phyloP scores from a whole-genome alignment of 2,797 vertebrate species.

The Octomys mimax region DNA sequence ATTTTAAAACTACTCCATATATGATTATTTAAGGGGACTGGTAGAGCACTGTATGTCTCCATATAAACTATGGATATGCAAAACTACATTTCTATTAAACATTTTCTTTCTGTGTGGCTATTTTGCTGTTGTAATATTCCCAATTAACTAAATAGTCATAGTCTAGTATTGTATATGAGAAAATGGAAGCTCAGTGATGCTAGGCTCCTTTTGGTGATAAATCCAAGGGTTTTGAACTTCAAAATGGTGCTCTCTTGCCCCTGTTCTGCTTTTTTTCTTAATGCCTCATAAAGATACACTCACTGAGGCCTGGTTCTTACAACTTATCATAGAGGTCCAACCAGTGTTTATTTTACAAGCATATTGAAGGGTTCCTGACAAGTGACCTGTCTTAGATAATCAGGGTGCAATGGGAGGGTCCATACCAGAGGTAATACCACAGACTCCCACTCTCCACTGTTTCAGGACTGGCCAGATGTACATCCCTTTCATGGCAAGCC shows the following conservation, averaged over 20 bases:
- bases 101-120: neutral
- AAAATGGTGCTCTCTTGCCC: neutral
- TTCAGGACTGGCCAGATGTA: constrained; percentile 26
- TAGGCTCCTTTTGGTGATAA: neutral
- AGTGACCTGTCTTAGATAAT: neutral
- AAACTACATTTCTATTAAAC: neutral
- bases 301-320: neutral
- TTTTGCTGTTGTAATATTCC: neutral
- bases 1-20: neutral
- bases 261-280: neutral
- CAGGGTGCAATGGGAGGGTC: neutral
- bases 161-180: neutral
- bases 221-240: neutral
- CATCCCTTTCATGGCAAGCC: neutral
- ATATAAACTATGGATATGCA: neutral
- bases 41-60: neutral
- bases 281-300: neutral
- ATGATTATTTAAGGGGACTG: neutral
- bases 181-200: neutral
- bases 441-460: no score
- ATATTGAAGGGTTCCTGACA: neutral
- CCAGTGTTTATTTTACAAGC: neutral
- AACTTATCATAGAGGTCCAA: neutral
- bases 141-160: neutral
- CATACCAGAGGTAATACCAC: neutral